Evolutionary conservation across 2,113 vertebrate genomes (phyloP).

Genomic region (Odobenus rosmarus): DNA sequence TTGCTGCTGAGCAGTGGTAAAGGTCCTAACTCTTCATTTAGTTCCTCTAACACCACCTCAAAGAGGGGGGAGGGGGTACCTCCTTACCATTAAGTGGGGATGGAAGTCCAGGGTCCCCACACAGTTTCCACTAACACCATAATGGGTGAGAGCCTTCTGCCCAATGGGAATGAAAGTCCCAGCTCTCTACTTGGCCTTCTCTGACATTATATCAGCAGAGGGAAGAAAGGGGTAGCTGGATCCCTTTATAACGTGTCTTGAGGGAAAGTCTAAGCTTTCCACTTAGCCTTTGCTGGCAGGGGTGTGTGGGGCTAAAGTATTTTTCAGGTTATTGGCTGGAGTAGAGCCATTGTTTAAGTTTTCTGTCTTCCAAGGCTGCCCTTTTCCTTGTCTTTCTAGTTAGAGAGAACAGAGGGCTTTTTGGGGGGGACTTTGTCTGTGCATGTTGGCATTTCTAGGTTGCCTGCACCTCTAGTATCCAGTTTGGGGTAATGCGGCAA

Average conservation of each 20-base stretch:
- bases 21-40: neutral
- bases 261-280: neutral
- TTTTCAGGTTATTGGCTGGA: neutral
- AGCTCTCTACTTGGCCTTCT: neutral
- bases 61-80: neutral
- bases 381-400: neutral
- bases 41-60: neutral
- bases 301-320: too few relatives aligned
- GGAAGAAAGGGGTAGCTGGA: too few relatives aligned
- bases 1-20: neutral
- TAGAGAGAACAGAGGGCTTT: neutral
- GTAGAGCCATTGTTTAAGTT: neutral
- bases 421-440: too few relatives aligned
- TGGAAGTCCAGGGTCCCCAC: neutral
- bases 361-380: neutral
- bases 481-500: neutral
- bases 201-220: neutral
- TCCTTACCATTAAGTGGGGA: neutral
- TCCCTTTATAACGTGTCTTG: neutral
- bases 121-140: neutral
- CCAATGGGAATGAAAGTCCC: neutral
- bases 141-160: neutral
- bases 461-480: neutral
- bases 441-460: neutral
- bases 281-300: neutral